These are phyloP conservation scores for Nomada lathburiana DNA, from an alignment of 2,888 invertebrate species.

Conservation along the genomic window DNA sequence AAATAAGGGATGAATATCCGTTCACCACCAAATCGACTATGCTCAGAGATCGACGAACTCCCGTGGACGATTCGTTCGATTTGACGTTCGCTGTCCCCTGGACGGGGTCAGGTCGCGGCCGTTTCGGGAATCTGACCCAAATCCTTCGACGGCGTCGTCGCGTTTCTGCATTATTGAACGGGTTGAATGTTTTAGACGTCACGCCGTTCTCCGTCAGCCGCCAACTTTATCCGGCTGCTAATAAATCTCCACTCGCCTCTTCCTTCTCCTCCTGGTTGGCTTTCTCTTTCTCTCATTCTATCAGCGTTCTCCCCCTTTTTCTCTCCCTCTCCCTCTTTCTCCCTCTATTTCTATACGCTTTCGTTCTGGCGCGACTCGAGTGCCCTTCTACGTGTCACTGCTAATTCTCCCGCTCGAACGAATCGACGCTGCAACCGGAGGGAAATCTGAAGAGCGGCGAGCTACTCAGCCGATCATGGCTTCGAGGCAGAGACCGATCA, in stretches of 20 bases:
- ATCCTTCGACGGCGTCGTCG: constrained; percentile 62
- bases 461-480: constrained; percentile 40
- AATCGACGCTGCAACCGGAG: constrained; percentile 55
- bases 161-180: constrained; percentile 72
- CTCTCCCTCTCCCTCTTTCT: constrained; percentile 21
- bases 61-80: not conserved
- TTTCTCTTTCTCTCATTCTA: constrained; percentile 24
- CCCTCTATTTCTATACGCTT: constrained; percentile 36
- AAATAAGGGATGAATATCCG: not conserved
- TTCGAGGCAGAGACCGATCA: constrained; percentile 19
- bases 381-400: constrained; percentile 67
- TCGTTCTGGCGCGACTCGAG: constrained; percentile 56
- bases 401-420: constrained; percentile 66
- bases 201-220: constrained; percentile 50
- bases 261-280: too few species aligned
- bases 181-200: constrained; percentile 73
- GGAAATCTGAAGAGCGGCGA: constrained; percentile 56
- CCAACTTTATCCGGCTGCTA: constrained; percentile 60
- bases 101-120: constrained; percentile 67
- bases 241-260: constrained; percentile 52
- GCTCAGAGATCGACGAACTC: constrained; percentile 8
- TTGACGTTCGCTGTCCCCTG: constrained; percentile 43
- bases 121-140: constrained; percentile 75
- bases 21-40: not conserved
- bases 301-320: constrained; percentile 17